Base-by-base conservation (phyloP, 1,140 invertebrate species). In the Heliconius himera region DNA sequence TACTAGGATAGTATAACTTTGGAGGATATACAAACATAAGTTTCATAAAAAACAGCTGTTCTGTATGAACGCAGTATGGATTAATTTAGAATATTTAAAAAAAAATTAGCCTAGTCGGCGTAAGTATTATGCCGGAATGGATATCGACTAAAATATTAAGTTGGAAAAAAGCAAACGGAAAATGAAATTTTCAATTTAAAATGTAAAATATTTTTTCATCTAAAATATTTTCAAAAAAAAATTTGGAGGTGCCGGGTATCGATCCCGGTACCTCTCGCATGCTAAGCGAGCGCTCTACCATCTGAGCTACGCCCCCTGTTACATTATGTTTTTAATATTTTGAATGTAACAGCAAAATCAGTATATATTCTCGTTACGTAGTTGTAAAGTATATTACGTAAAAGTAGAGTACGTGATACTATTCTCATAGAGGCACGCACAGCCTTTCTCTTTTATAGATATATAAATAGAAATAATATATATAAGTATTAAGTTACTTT, bases 221-320 rank as follows among this genome's bases (percentile, higher is more conserved):
- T 46, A 46, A 16, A 46, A 46, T 46, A 46, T 46, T 11, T 46
- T 13, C 11, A 41, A 41, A 41, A 41, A 41, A 0, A 1, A 6
- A 36, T 6, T 66, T 66, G 60, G 60, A 66, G 60, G 60, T 26
- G 80, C 76, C 80, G 80, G 77, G 77, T 82, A 79, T 81, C 81
- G 82, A 76, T 84, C 73, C 80, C 76, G 95, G 96, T 97, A 97
- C 96, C 96, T 97, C 96, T 97, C 96, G 95, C 80, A 81, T 81
- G 80, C 80, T 81, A 78, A 81, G 79, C 79, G 79, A 81, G 79
- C 79, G 79, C 76, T 81, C 80, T 81, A 81, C 76, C 80, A 81
- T 81, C 76, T 81, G 76, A 81, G 73, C 73, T 78, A 77, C 76
- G 80, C 80, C 76, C 80, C 76, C 22, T 60, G 22, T 60, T 66